Evolutionary conservation across 1,140 invertebrate genomes (phyloP), one percentile per base, ranked within the genome.

Genomic region (Nebria ingens): DNA sequence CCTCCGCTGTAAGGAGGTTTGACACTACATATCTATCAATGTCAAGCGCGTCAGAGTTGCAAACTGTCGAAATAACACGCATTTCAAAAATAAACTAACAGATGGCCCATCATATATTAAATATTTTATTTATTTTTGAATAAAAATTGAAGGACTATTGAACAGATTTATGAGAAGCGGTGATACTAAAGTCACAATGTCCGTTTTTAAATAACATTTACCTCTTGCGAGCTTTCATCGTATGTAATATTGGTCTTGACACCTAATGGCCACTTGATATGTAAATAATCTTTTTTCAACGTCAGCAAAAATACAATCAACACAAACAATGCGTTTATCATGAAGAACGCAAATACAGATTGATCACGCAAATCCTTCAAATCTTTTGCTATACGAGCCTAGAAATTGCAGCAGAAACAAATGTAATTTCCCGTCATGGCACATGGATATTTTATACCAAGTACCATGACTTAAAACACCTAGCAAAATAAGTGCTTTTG

Each of bases 261-360:
- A 79, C 89, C 91, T 68, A 91, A 85, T 17, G 89, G 92, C 92
- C 91, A 95, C 71, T 92, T 91, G 68, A 95, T 80, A 73, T 96
- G 91, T 60, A 94, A 80, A 71, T 84, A 82, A 73, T 95, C 91
- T 83, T 95, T 96, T 79, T 95, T 93, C 73, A 96, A 79, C 80
- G 97, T 94, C 65, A 98, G 85, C 69, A 97, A 85, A 76, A 97
- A 93, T 64, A 97, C 93, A 78, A 98, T 94, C 68, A 98, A 83
- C 61, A 98, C 93, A 83, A 98, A 98, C 62, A 98, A 83, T 56
- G 93, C 90, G 79, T 98, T 98, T 69, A 95, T 76, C 92, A 98
- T 97, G 78, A 96, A 92, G 80, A 97, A 98, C 55, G 85, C 89
- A 77, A 97, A 97, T 20, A 96, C 92, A 59, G 90, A 89, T 67